Evolutionary conservation across 2,113 vertebrate species (phyloP).

Genomic region (Siniperca knerii): DNA sequence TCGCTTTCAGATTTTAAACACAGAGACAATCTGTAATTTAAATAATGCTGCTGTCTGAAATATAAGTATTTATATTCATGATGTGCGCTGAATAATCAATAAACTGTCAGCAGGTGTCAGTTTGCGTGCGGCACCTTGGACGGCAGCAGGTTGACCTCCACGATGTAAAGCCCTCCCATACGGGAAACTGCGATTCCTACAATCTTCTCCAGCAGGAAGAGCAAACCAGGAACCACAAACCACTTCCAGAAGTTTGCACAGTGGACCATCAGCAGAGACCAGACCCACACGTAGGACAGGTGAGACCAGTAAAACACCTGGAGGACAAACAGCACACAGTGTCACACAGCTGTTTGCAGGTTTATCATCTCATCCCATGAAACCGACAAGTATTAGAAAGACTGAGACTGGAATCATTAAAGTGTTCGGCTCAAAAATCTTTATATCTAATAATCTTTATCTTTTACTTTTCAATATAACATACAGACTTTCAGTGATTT

Average conservation of each 20-base stretch:
- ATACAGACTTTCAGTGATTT: too few relatives aligned
- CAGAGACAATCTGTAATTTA: too few relatives aligned
- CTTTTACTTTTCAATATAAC: too few relatives aligned
- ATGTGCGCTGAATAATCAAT: neutral
- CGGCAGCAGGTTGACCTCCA: conserved; percentile 91
- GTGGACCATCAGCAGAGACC: conserved; percentile 90
- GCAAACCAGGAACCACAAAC: conserved; percentile 87
- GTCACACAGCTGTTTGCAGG: too few relatives aligned
- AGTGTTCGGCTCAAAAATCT: too few relatives aligned
- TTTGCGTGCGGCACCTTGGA: conserved; percentile 82
- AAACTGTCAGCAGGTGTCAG: too few relatives aligned
- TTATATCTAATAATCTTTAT: too few relatives aligned
- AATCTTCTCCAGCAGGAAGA: conserved; percentile 89
- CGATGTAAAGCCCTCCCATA: conserved; percentile 83
- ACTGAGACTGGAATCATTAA: too few relatives aligned
- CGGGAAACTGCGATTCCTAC: conserved; percentile 82
- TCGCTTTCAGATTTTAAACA: too few relatives aligned
- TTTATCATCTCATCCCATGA: too few relatives aligned
- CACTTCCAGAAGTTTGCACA: conserved; percentile 95
- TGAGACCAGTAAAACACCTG: conserved; percentile 96
- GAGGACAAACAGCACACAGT: neutral
- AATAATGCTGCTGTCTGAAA: neutral
- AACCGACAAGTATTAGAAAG: too few relatives aligned
- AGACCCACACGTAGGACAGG: conserved; percentile 88
- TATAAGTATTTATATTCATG: too few relatives aligned